Percentiles rank a stretch among this genome's conserved stretches.
phyloP scores from a whole-genome alignment of 2,888 invertebrate species.

The Galerucella calmariensis region DNA sequence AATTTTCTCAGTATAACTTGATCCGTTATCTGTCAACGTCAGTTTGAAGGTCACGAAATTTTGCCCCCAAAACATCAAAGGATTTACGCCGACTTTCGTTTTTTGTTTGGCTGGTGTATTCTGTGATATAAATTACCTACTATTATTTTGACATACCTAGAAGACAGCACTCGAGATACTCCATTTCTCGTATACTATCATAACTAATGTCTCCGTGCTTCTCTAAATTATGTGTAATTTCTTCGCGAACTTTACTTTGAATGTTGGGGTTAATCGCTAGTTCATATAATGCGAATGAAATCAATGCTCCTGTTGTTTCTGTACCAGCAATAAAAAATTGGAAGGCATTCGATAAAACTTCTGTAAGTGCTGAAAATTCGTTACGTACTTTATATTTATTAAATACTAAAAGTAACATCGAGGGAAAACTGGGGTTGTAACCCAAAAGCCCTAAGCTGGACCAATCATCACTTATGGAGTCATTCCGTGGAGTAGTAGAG shows the following conservation, averaged over 20 bases:
- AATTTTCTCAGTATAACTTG: no score
- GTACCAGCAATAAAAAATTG: slow-evolving; percentile 71
- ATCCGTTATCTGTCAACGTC: no score
- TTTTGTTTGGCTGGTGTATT: no score
- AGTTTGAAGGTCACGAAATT: no score
- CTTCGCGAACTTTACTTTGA: slow-evolving; percentile 67
- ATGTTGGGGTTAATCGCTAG: slow-evolving; percentile 67
- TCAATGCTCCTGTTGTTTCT: slow-evolving; percentile 71
- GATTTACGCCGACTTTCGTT: no score
- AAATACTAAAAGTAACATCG: not conserved
- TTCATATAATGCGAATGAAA: slow-evolving; percentile 69
- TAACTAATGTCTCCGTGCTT: slow-evolving; percentile 64
- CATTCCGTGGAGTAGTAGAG: no score
- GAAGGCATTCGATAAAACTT: slow-evolving; percentile 39
- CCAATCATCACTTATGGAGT: no score
- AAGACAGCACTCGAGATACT: slow-evolving; percentile 62
- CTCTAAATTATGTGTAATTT: slow-evolving; percentile 63
- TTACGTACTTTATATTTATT: slow-evolving; percentile 22
- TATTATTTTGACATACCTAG: slow-evolving; percentile 18
- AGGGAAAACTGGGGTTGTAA: no score
- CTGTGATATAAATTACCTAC: no score
- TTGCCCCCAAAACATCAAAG: no score
- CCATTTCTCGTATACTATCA: slow-evolving; percentile 67
- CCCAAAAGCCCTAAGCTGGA: no score
- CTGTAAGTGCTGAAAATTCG: slow-evolving; percentile 38